These are phyloP conservation scores for Crocuta crocuta DNA, from an alignment of 2,113 vertebrate species.

Conservation along the genomic window DNA sequence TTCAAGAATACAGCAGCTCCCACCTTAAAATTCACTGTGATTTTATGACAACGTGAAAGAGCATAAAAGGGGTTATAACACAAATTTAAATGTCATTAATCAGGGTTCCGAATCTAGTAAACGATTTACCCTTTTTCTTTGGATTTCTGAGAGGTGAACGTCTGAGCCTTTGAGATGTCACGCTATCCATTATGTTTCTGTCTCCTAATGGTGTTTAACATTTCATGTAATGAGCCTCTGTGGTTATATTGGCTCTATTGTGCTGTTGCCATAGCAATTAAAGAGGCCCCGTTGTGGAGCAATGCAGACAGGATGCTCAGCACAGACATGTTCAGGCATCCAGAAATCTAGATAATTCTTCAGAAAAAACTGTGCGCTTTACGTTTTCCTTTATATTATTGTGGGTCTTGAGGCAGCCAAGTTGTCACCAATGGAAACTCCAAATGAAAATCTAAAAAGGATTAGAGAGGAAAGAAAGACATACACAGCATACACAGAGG, in stretches of 20 bases:
- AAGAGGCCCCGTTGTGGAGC: background rate
- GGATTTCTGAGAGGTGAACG: background rate
- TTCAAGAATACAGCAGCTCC: background rate
- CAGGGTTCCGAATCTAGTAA: background rate
- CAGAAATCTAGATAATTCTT: slow-evolving; percentile 20
- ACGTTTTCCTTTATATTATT: background rate
- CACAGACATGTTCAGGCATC: background rate
- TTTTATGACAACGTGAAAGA: background rate
- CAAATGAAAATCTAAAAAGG: background rate
- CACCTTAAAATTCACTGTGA: background rate
- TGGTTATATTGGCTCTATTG: background rate
- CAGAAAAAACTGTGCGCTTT: background rate
- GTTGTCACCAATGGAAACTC: background rate
- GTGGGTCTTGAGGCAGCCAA: background rate
- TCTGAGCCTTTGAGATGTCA: background rate
- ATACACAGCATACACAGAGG: background rate
- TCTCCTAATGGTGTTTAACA: background rate
- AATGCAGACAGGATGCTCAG: background rate
- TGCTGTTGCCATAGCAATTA: slow-evolving; percentile 65
- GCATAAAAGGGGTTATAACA: background rate
- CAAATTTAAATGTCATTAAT: background rate
- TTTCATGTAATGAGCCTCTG: background rate
- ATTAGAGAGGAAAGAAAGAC: background rate
- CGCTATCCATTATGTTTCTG: background rate
- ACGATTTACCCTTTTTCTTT: background rate